Conservation (phyloP, 2,797 vertebrate genomes). For the Sparidentex hasta region DNA sequence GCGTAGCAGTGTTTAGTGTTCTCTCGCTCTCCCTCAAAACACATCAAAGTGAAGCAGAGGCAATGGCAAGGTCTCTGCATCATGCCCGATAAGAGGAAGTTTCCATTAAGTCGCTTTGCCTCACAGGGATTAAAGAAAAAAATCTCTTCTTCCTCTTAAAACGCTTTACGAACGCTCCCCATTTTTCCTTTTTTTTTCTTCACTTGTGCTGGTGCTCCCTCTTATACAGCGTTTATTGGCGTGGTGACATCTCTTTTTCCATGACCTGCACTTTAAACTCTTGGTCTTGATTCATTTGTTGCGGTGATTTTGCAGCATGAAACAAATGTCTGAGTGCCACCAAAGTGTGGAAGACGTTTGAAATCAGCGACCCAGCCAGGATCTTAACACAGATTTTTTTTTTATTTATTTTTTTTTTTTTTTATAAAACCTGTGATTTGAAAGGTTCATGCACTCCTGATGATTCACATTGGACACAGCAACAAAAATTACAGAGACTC, state of each 20-base stretch:
- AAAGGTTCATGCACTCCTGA: neutral
- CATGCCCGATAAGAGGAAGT: slow-evolving; percentile 80
- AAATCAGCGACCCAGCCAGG: neutral
- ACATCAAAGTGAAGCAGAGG: slow-evolving; percentile 83
- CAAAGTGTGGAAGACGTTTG: slow-evolving; percentile 9
- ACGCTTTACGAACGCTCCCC: slow-evolving; percentile 57
- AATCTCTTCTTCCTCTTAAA: slow-evolving; percentile 67
- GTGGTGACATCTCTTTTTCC: slow-evolving; percentile 64
- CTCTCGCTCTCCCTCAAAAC: slow-evolving; percentile 54
- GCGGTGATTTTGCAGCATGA: slow-evolving; percentile 33
- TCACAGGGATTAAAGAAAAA: slow-evolving; percentile 77
- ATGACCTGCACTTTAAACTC: slow-evolving; percentile 38
- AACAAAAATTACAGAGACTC: neutral
- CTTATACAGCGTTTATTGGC: slow-evolving; percentile 66
- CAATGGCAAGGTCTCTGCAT: slow-evolving; percentile 80
- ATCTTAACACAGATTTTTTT: neutral
- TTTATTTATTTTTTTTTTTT: no score
- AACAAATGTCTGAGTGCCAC: slow-evolving; percentile 24
- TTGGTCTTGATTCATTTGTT: slow-evolving; percentile 42
- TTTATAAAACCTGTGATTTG: no score
- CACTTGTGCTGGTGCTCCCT: slow-evolving; percentile 51
- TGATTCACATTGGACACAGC: neutral
- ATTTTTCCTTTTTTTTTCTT: slow-evolving; percentile 60
- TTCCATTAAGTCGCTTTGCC: slow-evolving; percentile 83
- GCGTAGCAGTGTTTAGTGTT: slow-evolving; percentile 57